These are phyloP conservation scores for Coreius guichenoti DNA, from an alignment of 2,797 vertebrate species.

Conservation along the genomic window DNA sequence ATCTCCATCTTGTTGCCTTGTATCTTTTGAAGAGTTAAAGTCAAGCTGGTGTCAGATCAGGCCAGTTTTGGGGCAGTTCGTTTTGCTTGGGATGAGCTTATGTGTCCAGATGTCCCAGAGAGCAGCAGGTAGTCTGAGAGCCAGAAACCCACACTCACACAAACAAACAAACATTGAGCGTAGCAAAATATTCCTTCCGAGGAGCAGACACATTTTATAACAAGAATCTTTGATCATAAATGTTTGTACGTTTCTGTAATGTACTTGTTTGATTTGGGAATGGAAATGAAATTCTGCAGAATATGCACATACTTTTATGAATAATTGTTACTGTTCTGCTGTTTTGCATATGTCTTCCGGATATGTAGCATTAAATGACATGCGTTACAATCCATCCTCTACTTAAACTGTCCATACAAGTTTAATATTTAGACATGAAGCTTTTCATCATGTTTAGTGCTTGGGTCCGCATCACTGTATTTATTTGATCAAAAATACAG, in stretches of 20 bases:
- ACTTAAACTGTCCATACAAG: neutral
- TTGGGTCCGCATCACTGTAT: neutral
- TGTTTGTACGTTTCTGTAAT: neutral
- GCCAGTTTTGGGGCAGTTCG: neutral
- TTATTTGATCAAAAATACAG: neutral
- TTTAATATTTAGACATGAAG: neutral
- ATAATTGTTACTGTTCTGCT: conserved; percentile 13
- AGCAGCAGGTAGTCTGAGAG: conserved; percentile 45
- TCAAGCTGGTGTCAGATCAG: conserved; percentile 1
- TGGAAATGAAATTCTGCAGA: neutral
- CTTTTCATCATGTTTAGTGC: neutral
- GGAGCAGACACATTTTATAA: neutral
- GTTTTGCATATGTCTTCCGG: conserved; percentile 31
- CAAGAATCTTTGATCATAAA: neutral
- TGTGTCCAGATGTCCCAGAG: conserved; percentile 45
- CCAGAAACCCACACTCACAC: conserved; percentile 35
- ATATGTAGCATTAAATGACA: conserved; percentile 12
- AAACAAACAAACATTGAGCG: conserved; percentile 8
- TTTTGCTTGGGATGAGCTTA: conserved; percentile 15
- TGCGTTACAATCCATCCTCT: neutral
- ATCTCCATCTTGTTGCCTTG: neutral
- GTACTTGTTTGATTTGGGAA: neutral
- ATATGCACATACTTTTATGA: neutral
- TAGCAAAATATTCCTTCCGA: conserved; percentile 12
- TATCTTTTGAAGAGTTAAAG: neutral